phyloP scores from a whole-genome alignment of 2,888 invertebrate species.

The Tinea semifulvella region DNA sequence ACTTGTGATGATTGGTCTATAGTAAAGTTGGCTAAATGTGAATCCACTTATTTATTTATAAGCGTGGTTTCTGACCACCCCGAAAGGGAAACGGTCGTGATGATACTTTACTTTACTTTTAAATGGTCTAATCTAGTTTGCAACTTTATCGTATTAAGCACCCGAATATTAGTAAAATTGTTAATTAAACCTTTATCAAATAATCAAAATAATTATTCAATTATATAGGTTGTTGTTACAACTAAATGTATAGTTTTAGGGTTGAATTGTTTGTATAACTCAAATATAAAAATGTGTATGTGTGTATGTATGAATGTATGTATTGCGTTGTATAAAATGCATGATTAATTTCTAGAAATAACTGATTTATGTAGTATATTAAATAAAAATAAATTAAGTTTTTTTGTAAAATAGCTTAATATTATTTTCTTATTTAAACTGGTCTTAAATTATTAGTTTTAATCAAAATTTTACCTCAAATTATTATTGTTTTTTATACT shows the following conservation, averaged over 20 bases:
- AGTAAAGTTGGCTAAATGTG: too few relatives aligned
- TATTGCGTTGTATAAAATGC: constrained; percentile 3
- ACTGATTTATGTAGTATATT: background rate
- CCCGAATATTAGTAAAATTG: too few relatives aligned
- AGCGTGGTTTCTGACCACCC: too few relatives aligned
- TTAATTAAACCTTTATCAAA: too few relatives aligned
- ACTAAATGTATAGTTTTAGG: constrained; percentile 1
- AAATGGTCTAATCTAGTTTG: too few relatives aligned
- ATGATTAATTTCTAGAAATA: background rate
- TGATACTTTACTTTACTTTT: too few relatives aligned
- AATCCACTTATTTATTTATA: too few relatives aligned
- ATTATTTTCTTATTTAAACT: constrained; percentile 1
- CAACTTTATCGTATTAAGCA: too few relatives aligned
- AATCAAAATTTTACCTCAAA: background rate
- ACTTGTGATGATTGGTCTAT: too few relatives aligned
- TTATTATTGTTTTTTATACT: background rate
- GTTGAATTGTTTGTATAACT: constrained; percentile 1
- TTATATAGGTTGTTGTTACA: constrained; percentile 9
- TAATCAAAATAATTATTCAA: too few relatives aligned
- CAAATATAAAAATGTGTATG: constrained; percentile 4
- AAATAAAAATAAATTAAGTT: background rate
- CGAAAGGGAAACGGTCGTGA: too few relatives aligned
- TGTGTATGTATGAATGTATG: background rate
- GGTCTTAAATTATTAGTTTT: background rate
- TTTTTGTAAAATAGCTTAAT: constrained; percentile 13